Conservation (phyloP, 1,140 invertebrate genomes). For the Neodiprion lecontei region DNA sequence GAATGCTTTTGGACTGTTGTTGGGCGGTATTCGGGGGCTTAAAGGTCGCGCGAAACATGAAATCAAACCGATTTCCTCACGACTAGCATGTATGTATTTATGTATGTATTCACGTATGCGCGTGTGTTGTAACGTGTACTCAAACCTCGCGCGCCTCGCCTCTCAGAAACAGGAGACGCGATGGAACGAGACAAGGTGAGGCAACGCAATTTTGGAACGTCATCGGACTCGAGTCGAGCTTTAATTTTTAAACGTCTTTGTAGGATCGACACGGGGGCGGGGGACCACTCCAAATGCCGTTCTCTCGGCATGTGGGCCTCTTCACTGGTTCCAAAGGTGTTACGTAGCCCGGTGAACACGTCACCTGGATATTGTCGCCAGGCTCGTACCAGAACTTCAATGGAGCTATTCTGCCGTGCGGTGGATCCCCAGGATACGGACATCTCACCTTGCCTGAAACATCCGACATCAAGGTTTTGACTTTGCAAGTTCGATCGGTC, state of each 20-base stretch:
- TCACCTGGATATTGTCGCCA: conserved; percentile 75
- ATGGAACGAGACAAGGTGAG: neutral
- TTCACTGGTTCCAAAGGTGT: conserved; percentile 56
- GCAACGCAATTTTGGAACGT: neutral
- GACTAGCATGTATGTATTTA: neutral
- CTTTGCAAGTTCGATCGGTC: neutral
- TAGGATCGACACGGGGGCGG: conserved; percentile 61
- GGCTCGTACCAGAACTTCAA: conserved; percentile 81
- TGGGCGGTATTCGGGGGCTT: neutral
- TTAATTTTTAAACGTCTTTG: conserved; percentile 48
- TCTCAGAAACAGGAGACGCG: neutral
- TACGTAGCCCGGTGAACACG: conserved; percentile 74
- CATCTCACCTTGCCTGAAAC: conserved; percentile 75
- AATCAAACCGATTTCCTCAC: neutral
- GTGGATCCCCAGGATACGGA: conserved; percentile 75
- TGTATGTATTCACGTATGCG: no score
- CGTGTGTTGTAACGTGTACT: no score
- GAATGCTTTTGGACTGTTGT: neutral
- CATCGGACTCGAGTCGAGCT: neutral
- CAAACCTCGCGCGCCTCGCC: neutral
- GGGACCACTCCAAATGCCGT: conserved; percentile 59
- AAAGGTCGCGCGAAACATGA: neutral
- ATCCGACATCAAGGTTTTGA: conserved; percentile 6
- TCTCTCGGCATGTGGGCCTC: conserved; percentile 56
- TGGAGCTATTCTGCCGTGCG: conserved; percentile 73